phyloP scores from a whole-genome alignment of 1,140 invertebrate genomes.

The Camponotus vicinus region DNA sequence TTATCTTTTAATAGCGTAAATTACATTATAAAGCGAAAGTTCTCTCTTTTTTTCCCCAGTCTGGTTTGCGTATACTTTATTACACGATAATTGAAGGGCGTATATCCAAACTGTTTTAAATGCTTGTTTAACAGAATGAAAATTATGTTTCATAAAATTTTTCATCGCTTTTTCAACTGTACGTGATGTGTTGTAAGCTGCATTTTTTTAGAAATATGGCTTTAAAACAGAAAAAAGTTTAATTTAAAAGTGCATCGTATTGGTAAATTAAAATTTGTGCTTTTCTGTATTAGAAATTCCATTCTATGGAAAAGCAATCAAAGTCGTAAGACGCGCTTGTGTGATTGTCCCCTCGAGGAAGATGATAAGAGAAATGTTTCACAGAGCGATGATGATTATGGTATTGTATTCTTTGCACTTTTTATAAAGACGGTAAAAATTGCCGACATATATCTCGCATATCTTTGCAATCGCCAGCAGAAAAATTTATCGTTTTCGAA shows the following conservation, averaged over 20 bases:
- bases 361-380: slow-evolving; percentile 39
- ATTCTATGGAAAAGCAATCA: background rate
- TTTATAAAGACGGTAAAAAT: slow-evolving; percentile 12
- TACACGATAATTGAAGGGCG: background rate
- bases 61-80: background rate
- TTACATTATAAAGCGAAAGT: background rate
- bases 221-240: too few species aligned
- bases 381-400: slow-evolving; percentile 22
- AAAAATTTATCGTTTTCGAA: slow-evolving; percentile 16
- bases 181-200: too few species aligned
- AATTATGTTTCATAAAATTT: too few species aligned
- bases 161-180: too few species aligned
- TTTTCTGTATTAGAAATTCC: slow-evolving; percentile 4
- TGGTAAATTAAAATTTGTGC: background rate
- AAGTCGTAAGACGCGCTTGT: background rate
- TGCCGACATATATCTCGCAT: background rate
- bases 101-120: too few species aligned
- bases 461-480: background rate
- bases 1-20: slow-evolving; percentile 8
- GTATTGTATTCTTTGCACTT: background rate
- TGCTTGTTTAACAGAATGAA: too few species aligned
- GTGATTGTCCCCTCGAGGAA: slow-evolving; percentile 4
- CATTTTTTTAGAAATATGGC: too few species aligned
- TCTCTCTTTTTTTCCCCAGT: background rate
- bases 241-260: background rate